Base-by-base conservation (phyloP, 2,888 invertebrate species). In the Argyresthia goedartella region DNA sequence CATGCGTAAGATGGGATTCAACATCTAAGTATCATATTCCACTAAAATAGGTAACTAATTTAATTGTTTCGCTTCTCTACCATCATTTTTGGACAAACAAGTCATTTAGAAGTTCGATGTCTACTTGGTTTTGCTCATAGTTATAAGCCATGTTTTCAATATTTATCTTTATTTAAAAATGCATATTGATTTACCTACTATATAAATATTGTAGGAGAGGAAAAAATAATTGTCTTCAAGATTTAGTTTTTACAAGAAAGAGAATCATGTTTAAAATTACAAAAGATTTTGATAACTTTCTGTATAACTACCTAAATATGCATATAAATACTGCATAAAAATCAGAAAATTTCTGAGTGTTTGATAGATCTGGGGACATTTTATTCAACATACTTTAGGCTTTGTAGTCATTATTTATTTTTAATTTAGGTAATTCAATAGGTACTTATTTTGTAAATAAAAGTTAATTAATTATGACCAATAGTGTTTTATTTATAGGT, bases 1-100 rank as follows among this genome's bases (percentile, higher is more conserved):
- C 79, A 98, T 99, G 98, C 90, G 97, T 61, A 93, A 94, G 61
- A 88, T 96, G 87, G 99, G 99, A 48, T 99, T 99, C 80, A 97
- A 98, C 60, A 93, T 99, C 62, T 99, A 92, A 91, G 65, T 8
- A 9, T 10, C 39, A 11, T 39, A 39, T 39, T 39, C 8, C 25
- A 25, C 25, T 25, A 25, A 25, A 41, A 13, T 11, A 39, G 39
- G 39, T 11, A 39, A 39, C n/a, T 4, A 11, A 43, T 43, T 13
- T 8, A 7, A 14, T 43, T 13, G 3, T 11, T 14, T n/a, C 6
- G 13, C 8, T 43, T 2, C 43, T 9, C 1, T 3, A 13, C 43
- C 3, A n/a, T 4, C 1, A 9, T 6, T 39, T 39, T 39, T 39
- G n/a, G 39, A 39, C n/a, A 39, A 39, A 39, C n/a, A 39, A 8